A percentile compares a stretch with the other conserved stretches of the same genome.
phyloP scores from a whole-genome alignment of 2,888 invertebrate genomes.

The Dichetophora obliterata region DNA sequence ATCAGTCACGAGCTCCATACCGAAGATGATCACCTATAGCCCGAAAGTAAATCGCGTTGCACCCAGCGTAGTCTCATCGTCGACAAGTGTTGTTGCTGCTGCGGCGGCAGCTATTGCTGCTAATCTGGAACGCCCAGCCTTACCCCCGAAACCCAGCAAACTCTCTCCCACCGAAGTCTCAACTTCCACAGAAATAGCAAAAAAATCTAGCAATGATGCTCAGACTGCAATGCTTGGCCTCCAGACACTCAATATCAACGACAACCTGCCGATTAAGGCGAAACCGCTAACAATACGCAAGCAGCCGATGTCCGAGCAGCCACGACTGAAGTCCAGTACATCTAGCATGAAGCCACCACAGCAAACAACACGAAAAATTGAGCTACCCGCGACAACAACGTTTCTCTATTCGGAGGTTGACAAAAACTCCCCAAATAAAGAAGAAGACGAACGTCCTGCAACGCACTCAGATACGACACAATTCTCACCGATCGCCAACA shows the following conservation, averaged over 20 bases:
- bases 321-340: constrained; percentile 77
- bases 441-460: constrained; percentile 15
- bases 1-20: constrained; percentile 72
- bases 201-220: constrained; percentile 25
- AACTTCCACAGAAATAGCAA: constrained; percentile 45
- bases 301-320: constrained; percentile 84
- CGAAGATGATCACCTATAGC: constrained; percentile 68
- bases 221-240: constrained; percentile 52
- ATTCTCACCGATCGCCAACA: constrained; percentile 44
- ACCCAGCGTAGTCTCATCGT: constrained; percentile 62
- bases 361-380: constrained; percentile 48
- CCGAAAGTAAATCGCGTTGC: constrained; percentile 71
- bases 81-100: constrained; percentile 38
- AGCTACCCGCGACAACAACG: constrained; percentile 34
- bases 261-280: constrained; percentile 79
- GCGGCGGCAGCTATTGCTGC: constrained; percentile 46
- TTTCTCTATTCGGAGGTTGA: constrained; percentile 30
- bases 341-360: constrained; percentile 42
- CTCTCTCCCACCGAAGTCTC: constrained; percentile 64
- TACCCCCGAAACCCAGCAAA: constrained; percentile 85
- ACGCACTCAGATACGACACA: not conserved
- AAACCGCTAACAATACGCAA: constrained; percentile 87
- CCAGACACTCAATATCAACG: constrained; percentile 67
- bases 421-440: constrained; percentile 25
- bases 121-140: constrained; percentile 78